Conservation (phyloP, 2,113 vertebrate genomes). For the Brachyistius frenatus region DNA sequence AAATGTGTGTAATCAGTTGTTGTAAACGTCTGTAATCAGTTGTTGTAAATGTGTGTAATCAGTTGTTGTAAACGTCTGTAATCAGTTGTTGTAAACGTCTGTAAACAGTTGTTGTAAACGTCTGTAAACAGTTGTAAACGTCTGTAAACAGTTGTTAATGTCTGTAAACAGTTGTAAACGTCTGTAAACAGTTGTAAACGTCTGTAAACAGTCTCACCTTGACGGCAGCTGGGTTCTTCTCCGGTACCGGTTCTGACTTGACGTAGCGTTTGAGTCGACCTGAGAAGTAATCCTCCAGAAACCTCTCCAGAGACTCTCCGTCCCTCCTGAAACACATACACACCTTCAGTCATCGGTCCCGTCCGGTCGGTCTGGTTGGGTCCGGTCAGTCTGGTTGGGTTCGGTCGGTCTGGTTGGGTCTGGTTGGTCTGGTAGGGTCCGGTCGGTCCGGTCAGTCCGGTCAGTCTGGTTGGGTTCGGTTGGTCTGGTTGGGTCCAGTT, state of each 20-base stretch:
- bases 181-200: no score
- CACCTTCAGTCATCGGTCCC: no score
- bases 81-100: no score
- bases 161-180: no score
- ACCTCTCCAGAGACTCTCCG: conserved; percentile 82
- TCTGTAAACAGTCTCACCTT: conserved; percentile 67
- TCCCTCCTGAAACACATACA: conserved; percentile 76
- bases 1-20: no score
- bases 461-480: background rate
- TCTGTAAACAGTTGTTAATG: no score
- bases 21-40: no score
- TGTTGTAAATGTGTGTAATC: no score
- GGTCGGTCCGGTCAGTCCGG: background rate
- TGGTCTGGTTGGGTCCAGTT: background rate
- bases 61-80: no score
- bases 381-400: background rate
- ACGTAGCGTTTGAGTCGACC: conserved; percentile 81
- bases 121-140: no score
- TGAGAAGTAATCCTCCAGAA: conserved; percentile 82
- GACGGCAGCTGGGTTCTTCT: conserved; percentile 75
- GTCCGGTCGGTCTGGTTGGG: no score
- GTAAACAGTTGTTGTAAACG: no score
- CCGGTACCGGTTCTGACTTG: conserved; percentile 82
- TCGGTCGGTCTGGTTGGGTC: background rate
- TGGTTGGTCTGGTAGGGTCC: background rate